Base-by-base conservation (phyloP, 1,140 invertebrate genomes). In the Eupristina koningsbergeri region DNA sequence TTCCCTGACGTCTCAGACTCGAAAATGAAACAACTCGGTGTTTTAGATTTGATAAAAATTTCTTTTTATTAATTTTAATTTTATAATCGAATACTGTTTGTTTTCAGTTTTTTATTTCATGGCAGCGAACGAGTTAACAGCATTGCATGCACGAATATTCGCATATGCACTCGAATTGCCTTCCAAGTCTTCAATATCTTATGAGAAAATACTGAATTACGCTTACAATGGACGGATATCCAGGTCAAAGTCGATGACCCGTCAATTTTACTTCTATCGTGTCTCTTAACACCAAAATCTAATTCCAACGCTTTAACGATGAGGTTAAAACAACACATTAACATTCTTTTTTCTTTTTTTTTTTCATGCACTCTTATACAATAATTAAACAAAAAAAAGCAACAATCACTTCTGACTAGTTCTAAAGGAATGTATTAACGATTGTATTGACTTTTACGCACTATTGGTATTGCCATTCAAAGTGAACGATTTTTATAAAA, bases 191-290 rank as follows among this genome's bases (percentile, higher is more conserved):
- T 76, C 79, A 83, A 83, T 19, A 67, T 82, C 19, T 45, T 31
- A 45, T 58, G 79, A 31, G 61, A 82, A 88, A 86, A 47, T 75
- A 78, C 73, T 31, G 26, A 69, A 81, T 85, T 74, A 76, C 63
- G 84, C 61, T 86, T 79, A 89, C 86, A 89, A 88, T 88, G 36
- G 85, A 36, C 88, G 89, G 89, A 89, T 87, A 87, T 89, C 87
- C 88, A 87, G 88, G 89, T 89, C 87, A 76, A 47, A 31, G 81
- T n/a, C 81, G 79, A 41, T 86, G 86, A 87, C 85, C 85, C 69
- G 63, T 50, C 45, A 74, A 74, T 63, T 58, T 41, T 81, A 39
- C 50, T 15, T 80, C 67, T 73, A 67, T 36, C 41, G 36, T 80
- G 29, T 41, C 29, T 80, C 41, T 69, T 34, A 78, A 79, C 3